Percentiles rank a stretch among this genome's conserved stretches.
These are phyloP conservation scores for Drosophila jambulina DNA, from an alignment of 1,140 invertebrate genomes.

Conservation along the genomic window DNA sequence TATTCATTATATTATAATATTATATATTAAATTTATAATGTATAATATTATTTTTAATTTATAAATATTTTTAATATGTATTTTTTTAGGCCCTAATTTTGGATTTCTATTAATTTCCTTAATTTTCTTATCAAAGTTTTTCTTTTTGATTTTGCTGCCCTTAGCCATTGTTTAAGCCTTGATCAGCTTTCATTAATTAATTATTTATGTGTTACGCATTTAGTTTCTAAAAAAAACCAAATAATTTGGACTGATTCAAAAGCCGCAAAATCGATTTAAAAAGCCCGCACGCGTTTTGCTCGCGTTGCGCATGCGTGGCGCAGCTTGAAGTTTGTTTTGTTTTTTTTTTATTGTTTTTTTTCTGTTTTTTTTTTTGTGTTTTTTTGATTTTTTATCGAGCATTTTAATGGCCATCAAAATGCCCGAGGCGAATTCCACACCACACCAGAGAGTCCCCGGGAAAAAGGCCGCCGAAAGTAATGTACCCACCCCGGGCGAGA, in stretches of 20 bases:
- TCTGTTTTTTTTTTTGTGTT: background rate
- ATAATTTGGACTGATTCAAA: slow-evolving; percentile 8
- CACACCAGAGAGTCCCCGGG: slow-evolving; percentile 6
- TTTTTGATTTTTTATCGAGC: background rate
- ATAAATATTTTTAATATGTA: no score
- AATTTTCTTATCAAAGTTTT: background rate
- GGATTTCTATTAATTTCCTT: background rate
- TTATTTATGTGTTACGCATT: slow-evolving; percentile 72
- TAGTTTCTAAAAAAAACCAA: slow-evolving; percentile 57
- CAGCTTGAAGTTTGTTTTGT: slow-evolving; percentile 24
- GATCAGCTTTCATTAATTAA: slow-evolving; percentile 50
- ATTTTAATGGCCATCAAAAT: slow-evolving; percentile 70
- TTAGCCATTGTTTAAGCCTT: background rate
- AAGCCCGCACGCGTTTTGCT: slow-evolving; percentile 57
- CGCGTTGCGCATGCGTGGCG: slow-evolving; percentile 71
- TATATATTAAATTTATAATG: no score
- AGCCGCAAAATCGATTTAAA: slow-evolving; percentile 29
- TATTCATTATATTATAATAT: no score
- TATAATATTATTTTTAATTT: no score
- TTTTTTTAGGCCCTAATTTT: no score
- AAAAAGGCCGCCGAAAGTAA: slow-evolving; percentile 13
- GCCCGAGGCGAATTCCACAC: slow-evolving; percentile 24
- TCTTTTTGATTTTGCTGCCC: background rate
- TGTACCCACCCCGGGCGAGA: slow-evolving; percentile 34
- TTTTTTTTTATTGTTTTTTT: background rate